These are phyloP conservation scores for Limnephilus lunatus DNA, from an alignment of 2,888 invertebrate genomes.

Conservation along the genomic window DNA sequence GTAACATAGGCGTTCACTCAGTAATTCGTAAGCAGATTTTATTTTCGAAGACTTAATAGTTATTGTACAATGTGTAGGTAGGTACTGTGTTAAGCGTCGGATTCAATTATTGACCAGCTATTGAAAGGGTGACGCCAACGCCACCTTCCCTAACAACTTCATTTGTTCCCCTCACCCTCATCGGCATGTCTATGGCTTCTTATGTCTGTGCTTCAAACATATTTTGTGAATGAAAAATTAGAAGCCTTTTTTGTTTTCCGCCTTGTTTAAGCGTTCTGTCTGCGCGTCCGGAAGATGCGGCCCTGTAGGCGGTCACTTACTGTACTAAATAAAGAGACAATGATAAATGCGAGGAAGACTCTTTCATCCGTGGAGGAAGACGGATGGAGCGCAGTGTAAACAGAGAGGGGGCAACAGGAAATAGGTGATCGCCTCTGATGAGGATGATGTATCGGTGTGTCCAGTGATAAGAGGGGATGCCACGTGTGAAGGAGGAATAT, in stretches of 20 bases:
- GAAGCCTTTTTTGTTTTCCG: neutral
- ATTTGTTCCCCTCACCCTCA: no score
- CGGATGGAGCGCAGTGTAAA: slow-evolving; percentile 19
- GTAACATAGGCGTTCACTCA: no score
- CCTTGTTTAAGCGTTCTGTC: neutral
- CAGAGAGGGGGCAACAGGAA: neutral
- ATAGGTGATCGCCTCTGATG: neutral
- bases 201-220: no score
- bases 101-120: no score
- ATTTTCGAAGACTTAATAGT: no score
- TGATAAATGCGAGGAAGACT: neutral
- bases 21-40: no score
- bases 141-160: no score
- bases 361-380: neutral
- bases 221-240: neutral
- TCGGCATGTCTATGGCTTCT: no score
- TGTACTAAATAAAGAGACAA: slow-evolving; percentile 28
- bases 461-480: neutral
- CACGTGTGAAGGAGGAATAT: neutral
- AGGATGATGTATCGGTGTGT: neutral
- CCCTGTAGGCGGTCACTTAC: slow-evolving; percentile 11
- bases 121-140: no score
- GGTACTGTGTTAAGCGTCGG: no score
- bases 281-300: neutral
- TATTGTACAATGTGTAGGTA: no score